These are phyloP conservation scores for Cololabis saira DNA, from an alignment of 2,113 vertebrate species.

Conservation along the genomic window DNA sequence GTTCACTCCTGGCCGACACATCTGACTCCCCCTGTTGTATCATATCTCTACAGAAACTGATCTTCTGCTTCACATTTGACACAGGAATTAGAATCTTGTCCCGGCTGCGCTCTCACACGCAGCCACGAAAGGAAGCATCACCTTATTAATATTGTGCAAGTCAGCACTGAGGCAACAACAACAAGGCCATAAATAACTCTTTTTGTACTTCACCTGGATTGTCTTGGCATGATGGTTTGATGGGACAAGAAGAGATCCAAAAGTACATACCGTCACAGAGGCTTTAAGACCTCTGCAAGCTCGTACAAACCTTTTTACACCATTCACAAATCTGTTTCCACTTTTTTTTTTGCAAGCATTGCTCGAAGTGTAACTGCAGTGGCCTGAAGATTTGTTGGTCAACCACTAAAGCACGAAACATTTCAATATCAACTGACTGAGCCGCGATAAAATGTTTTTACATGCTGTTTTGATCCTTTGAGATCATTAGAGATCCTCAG, in stretches of 20 bases:
- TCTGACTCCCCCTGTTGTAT: constrained; percentile 6
- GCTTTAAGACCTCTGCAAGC: background rate
- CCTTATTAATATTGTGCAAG: constrained; percentile 58
- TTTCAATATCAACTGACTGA: too few species aligned
- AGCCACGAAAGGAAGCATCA: constrained; percentile 29
- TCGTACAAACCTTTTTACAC: too few species aligned
- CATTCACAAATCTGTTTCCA: too few species aligned
- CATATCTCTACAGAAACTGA: background rate
- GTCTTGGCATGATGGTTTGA: constrained; percentile 42
- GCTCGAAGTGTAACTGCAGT: too few species aligned
- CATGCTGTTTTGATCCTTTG: too few species aligned
- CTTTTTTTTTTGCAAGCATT: too few species aligned
- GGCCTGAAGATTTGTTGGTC: too few species aligned
- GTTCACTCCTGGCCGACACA: constrained; percentile 6
- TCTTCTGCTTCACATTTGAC: constrained; percentile 35
- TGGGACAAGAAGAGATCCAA: constrained; percentile 28
- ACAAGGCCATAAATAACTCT: constrained; percentile 55
- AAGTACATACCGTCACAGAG: constrained; percentile 34
- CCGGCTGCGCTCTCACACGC: constrained; percentile 11
- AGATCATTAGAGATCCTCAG: too few species aligned
- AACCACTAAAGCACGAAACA: too few species aligned
- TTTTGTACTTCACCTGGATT: constrained; percentile 54
- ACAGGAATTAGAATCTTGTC: constrained; percentile 28
- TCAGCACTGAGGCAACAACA: constrained; percentile 39
- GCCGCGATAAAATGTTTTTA: too few species aligned